phyloP scores from a whole-genome alignment of 2,888 invertebrate species.

The Drosophila paranaensis region DNA sequence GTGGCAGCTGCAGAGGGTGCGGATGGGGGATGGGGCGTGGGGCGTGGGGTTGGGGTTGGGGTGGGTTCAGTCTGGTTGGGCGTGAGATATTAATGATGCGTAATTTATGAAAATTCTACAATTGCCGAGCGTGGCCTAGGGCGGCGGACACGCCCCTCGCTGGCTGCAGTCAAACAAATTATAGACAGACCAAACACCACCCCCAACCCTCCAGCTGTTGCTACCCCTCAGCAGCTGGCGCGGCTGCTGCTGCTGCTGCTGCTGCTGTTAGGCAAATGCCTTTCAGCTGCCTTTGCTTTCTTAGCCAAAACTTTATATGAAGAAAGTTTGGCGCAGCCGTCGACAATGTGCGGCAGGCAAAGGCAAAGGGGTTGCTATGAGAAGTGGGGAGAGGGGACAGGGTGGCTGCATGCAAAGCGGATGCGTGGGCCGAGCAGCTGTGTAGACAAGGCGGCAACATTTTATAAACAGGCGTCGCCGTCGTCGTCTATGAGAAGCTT shows the following conservation, averaged over 20 bases:
- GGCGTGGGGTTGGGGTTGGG: not conserved
- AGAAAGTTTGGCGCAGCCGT: constrained; percentile 67
- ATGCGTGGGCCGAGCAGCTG: constrained; percentile 16
- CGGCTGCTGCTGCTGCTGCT: constrained; percentile 8
- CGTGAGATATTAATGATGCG: constrained; percentile 72
- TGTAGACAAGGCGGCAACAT: constrained; percentile 41
- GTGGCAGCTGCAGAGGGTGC: constrained; percentile 25
- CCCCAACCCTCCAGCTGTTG: not conserved
- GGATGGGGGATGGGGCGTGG: too few species aligned
- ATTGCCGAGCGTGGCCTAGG: constrained; percentile 45
- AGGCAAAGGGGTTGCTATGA: not conserved
- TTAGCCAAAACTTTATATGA: constrained; percentile 76
- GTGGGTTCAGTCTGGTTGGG: constrained; percentile 1
- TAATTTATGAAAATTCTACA: constrained; percentile 79
- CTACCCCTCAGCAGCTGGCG: not conserved
- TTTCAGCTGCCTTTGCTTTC: constrained; percentile 71
- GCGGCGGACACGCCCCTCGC: constrained; percentile 34
- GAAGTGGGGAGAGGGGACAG: too few species aligned
- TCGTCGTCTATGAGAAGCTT: constrained; percentile 71
- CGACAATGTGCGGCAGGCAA: constrained; percentile 22
- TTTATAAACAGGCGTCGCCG: constrained; percentile 75
- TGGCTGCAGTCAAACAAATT: constrained; percentile 56
- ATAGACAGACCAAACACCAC: constrained; percentile 26
- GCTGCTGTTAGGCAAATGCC: constrained; percentile 49
- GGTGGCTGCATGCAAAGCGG: constrained; percentile 22